Conservation (phyloP, 1,140 invertebrate genomes). For the Akabosia matsudoensis region DNA sequence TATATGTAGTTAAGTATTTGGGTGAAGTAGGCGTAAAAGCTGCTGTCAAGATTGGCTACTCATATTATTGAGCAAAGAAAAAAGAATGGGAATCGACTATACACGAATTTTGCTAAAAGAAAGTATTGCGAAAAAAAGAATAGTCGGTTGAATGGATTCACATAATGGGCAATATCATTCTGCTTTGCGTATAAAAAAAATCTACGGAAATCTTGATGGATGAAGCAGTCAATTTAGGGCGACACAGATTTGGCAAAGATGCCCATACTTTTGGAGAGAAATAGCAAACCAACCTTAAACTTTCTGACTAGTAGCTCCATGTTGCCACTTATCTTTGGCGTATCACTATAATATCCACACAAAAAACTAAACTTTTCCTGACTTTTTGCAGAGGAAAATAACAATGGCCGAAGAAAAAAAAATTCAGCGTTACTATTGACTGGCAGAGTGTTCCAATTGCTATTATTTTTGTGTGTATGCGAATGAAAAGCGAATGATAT, state of each 20-base stretch:
- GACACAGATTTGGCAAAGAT: conserved; percentile 21
- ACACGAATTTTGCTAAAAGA: not conserved
- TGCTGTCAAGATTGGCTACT: not conserved
- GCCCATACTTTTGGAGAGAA: conserved; percentile 8
- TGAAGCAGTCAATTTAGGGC: not conserved
- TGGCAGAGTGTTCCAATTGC: too few species aligned
- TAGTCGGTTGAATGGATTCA: not conserved
- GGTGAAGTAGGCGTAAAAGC: not conserved
- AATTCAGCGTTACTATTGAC: too few species aligned
- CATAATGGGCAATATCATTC: not conserved
- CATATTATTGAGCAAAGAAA: too few species aligned
- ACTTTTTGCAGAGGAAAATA: not conserved
- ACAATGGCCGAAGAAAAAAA: too few species aligned
- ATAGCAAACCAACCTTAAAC: conserved; percentile 11
- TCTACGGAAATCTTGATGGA: conserved; percentile 25
- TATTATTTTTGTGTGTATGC: too few species aligned
- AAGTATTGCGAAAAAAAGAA: not conserved
- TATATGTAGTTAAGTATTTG: not conserved
- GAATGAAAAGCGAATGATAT: too few species aligned
- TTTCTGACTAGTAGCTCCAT: not conserved
- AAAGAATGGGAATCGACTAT: too few species aligned
- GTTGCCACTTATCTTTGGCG: not conserved
- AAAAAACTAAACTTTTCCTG: not conserved
- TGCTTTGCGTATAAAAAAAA: not conserved
- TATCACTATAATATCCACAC: not conserved